Evolutionary conservation across 2,888 invertebrate species (phyloP).

Genomic region (Aphidoletes aphidimyza): DNA sequence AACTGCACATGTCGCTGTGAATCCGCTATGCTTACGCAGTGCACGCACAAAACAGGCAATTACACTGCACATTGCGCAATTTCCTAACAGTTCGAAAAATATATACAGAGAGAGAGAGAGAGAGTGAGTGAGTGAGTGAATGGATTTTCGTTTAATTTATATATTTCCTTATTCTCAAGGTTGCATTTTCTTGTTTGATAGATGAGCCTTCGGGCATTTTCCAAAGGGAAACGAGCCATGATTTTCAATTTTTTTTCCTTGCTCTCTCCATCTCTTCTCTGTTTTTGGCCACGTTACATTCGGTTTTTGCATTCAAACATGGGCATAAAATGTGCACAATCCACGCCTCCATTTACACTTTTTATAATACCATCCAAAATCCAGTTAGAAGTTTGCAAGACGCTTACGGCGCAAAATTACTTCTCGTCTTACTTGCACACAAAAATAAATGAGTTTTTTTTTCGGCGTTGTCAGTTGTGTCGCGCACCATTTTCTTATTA

Average conservation of each 20-base stretch:
- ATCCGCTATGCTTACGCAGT: background rate
- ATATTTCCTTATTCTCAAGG: background rate
- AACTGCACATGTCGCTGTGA: slow-evolving; percentile 32
- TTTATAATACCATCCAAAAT: background rate
- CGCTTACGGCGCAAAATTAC: background rate
- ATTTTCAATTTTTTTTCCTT: slow-evolving; percentile 42
- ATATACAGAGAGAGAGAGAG: background rate
- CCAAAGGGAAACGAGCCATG: slow-evolving; percentile 29
- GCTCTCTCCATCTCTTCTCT: no score
- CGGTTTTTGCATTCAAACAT: background rate
- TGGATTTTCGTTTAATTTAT: slow-evolving; percentile 43
- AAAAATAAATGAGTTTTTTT: slow-evolving; percentile 13
- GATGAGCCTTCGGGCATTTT: slow-evolving; percentile 49
- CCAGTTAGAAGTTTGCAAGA: background rate
- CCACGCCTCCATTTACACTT: slow-evolving; percentile 2
- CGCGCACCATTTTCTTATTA: background rate
- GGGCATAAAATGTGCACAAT: slow-evolving; percentile 18
- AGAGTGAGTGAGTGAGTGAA: background rate
- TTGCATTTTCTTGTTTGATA: slow-evolving; percentile 28
- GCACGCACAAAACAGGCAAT: background rate
- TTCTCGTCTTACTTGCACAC: background rate
- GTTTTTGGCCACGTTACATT: background rate
- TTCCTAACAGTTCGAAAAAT: background rate
- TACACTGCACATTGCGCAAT: slow-evolving; percentile 48
- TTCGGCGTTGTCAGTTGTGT: background rate